Base-by-base conservation (phyloP, 2,113 vertebrate species). In the Butastur rufipennis region DNA sequence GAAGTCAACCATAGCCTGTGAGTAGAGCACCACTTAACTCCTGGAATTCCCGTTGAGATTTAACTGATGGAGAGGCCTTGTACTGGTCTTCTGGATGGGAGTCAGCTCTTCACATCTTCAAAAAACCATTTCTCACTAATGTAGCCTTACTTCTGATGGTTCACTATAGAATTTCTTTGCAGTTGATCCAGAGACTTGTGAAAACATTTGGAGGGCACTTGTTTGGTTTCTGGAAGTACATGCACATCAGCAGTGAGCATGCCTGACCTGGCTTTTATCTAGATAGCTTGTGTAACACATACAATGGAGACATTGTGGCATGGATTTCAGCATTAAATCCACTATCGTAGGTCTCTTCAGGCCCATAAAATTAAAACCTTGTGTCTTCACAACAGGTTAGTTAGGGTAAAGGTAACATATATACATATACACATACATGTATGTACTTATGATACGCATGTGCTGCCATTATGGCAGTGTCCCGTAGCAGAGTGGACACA, bases 401-500 rank as follows among this genome's bases (percentile, higher is more conserved):
- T 62, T 56, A 55, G 13, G 11, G 21, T 67, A 38, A 67, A 73
- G 40, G 20, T 25, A 20, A 16, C 16, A 31, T 31, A 34, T 20
- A 16, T 23, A 27, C 4, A 13, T 2, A 21, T 2, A 40, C 8
- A 53, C 2, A 11, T 7, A 18, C 4, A 8, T 9, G 9, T 10
- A 25, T 42, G 6, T 36, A 50, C 2, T 0, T 50, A 22, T 23
- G 36, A 27, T 4, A 16, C 43, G 16, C 11, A 42, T 16, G 36
- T 72, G 58, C 18, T 79, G 23, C 48, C 27, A 2, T 45, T 45
- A 26, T 13, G 18, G n/a, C 26, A 48, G 9, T 16, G 26, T 62
- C 77, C 2, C 17, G 2, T 47, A 62, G 61, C 25, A 27, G n/a
- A 81, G 15, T 13, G 40, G 34, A 61, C 38, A 73, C 7, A 31